phyloP scores from a whole-genome alignment of 2,888 invertebrate genomes.

The Hofmannophila pseudospretella region DNA sequence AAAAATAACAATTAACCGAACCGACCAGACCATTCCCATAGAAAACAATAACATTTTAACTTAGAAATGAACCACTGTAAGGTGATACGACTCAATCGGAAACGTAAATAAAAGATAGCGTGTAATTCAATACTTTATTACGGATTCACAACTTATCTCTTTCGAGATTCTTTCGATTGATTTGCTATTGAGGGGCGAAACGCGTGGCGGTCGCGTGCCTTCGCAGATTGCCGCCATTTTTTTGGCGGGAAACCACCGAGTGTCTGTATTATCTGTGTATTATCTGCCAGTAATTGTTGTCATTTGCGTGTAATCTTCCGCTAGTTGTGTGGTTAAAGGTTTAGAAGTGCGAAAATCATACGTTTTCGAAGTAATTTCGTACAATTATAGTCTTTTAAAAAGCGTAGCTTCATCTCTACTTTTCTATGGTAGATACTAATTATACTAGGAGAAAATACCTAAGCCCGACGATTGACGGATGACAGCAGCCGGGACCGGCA shows the following conservation, averaged over 20 bases:
- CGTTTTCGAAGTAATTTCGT: background rate
- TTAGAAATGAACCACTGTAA: constrained; percentile 48
- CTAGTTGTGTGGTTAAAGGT: constrained; percentile 22
- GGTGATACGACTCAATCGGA: constrained; percentile 64
- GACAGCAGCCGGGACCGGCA: no score
- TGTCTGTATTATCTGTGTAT: constrained; percentile 16
- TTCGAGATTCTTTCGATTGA: constrained; percentile 47
- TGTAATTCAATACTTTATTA: constrained; percentile 66
- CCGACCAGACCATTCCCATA: constrained; percentile 34
- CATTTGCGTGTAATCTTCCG: constrained; percentile 34
- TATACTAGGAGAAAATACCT: no score
- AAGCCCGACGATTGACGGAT: no score
- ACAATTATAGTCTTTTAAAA: no score
- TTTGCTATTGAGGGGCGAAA: constrained; percentile 41
- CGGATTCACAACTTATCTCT: constrained; percentile 60
- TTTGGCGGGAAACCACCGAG: constrained; percentile 12
- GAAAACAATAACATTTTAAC: constrained; percentile 50
- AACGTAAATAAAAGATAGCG: constrained; percentile 67
- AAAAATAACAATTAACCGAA: constrained; percentile 32
- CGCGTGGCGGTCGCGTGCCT: constrained; percentile 64
- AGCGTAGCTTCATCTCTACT: no score
- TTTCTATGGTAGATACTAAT: no score
- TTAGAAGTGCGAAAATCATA: constrained; percentile 32
- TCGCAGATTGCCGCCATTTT: constrained; percentile 40
- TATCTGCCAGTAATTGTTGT: constrained; percentile 45